Evolutionary conservation across 2,888 invertebrate genomes (phyloP), one percentile per base, ranked within the genome.

Genomic region (Penaeus monodon): DNA sequence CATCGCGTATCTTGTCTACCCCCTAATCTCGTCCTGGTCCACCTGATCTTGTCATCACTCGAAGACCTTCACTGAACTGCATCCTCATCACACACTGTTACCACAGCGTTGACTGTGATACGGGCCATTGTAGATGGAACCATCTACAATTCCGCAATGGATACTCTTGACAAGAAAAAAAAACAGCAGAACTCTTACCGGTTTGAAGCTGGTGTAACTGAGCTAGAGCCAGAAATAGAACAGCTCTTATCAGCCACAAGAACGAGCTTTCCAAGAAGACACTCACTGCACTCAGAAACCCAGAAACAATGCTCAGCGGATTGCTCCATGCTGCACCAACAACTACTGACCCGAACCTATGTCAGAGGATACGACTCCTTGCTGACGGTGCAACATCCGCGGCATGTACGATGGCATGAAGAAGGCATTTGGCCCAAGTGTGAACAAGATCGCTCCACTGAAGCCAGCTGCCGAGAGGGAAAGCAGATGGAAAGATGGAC

Each of bases 401-500:
- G 68, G 49, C 14, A 70, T 81, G n/a, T 81, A 70, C 70, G 57
- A 68, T 20, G 49, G 66, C 38, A 85, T 80, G 24, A 79, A 85
- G 79, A 68, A 44, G 80, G 85, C 79, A 27, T 20, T 79, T 27
- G 84, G 68, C 14, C 84, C 63, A 38, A n/a, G n/a, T n/a, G n/a
- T n/a, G n/a, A n/a, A n/a, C n/a, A n/a, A 84, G 79, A 77, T n/a
- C n/a, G 68, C 78, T 29, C 65, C 64, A 24, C 49, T 78, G 12
- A 70, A 81, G 33, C 33, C 68, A 14, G n/a, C 38, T 44, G 20
- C 74, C 12, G 86, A 78, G 38, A 17, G 38, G n/a, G 33, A 14
- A 33, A 66, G 29, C 79, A 80, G 73, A 80, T 65, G 80, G 80
- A 70, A 66, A 79, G 73, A 85, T 85, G 80, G 70, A 63, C 38